Evolutionary conservation across 2,113 vertebrate species (phyloP), one percentile per base, ranked within the genome.

Genomic region (Hippopotamus amphibius): DNA sequence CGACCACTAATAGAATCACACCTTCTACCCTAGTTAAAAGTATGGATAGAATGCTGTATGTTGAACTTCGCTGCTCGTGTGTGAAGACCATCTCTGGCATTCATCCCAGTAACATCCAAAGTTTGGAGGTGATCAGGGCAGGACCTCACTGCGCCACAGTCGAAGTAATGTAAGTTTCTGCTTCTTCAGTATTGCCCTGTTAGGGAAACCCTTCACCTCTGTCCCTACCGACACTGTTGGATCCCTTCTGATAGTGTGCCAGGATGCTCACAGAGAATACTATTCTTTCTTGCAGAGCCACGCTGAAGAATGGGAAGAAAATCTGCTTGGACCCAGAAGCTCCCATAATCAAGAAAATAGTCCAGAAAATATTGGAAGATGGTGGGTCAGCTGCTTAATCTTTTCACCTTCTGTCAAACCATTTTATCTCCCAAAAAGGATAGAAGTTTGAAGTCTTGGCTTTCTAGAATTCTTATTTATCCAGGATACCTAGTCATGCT

Each of bases 241-340:
- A 11, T 74, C 11, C 33, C 17, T 55, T 87, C 81, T 22, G 6
- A 57, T 7, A 30, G 3, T 50, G 10, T 22, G 28, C 9, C 57
- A 46, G 10, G 21, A 5, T 26, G 13, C 37, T 48, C 61, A 48
- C 5, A 17, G 14, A 28, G 37, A 65, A 68, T 53, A 43, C 30
- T 68, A 7, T 69, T 88, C 61, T 95, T 8, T 61, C 41, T 95
- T 98, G 33, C 94, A 98, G 98, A 95, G 97, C 90, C 57, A 93
- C 7, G 0, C 5, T 98, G 50, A 98, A 94, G 77, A 76, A 83
- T 63, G 96, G 94, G 17, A 88, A 66, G 9, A 17, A 82, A 71
- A 2, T 63, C 26, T 98, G 98, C 66, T 82, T 98, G 82, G 21
- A 98, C 77, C 96, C 97, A 26, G 69, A 96, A 37, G 89, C 88